Evolutionary conservation across 2,113 vertebrate species (phyloP), one percentile per base, ranked within the genome.

Genomic region (Anser brachyrhynchus): DNA sequence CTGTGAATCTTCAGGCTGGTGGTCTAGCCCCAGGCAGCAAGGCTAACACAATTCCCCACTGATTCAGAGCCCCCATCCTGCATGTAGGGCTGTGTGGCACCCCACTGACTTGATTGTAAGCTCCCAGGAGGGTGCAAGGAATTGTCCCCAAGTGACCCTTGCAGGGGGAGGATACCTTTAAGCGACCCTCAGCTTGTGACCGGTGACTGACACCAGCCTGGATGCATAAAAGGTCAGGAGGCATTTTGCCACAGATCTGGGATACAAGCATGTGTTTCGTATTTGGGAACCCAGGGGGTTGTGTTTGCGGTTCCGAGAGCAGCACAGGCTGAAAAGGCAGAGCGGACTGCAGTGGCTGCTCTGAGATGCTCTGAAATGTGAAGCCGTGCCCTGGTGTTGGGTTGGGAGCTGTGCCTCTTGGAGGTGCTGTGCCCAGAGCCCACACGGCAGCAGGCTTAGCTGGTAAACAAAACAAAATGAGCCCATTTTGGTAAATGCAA

Each of bases 261-360:
- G 84, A 51, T 79, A 46, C 73, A 85, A 89, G 77, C 2, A 6
- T 66, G 43, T 75, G 69, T 75, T 92, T 89, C 35, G 3, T 54
- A 23, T 80, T 92, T 83, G 49, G 77, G 70, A 92, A 16, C 71
- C 66, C 44, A 29, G 43, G 73, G 93, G 83, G 49, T 35, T 59
- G 43, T 82, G 78, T 92, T 93, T 95, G 93, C 49, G 37, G 82
- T 91, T 91, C 81, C 59, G 81, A 89, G 91, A 82, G 74, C 33
- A 66, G 51, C 66, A n/a, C 31, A 11, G 49, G 87, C 57, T 87
- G 74, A 87, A 91, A 91, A 87, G 71, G n/a, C 23, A 65, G 80
- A 15, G 20, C 0, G 0, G 94, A 17, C 61, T 64, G 23, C 39
- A 39, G 69, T 33, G 70, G 28, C 20, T 78, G 90, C 39, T 89